Evolutionary conservation across 2,797 vertebrate species (phyloP).

Genomic region (Echeneis naucrates): DNA sequence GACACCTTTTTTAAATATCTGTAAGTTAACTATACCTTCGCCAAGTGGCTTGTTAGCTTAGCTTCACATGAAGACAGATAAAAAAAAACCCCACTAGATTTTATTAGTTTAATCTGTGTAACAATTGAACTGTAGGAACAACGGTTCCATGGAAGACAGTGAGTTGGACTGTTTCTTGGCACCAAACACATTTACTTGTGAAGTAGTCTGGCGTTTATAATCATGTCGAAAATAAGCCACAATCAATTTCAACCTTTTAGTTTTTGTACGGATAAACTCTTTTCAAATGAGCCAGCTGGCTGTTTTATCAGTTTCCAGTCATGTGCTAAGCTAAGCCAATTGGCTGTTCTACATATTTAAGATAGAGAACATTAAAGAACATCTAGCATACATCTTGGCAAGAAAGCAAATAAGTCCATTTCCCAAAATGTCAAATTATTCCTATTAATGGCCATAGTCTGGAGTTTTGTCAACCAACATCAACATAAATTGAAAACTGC

Average conservation of each 20-base stretch:
- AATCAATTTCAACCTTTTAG: too few relatives aligned
- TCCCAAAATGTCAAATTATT: constrained; percentile 53
- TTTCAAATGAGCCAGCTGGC: not conserved
- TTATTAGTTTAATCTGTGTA: too few relatives aligned
- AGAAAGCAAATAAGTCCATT: constrained; percentile 11
- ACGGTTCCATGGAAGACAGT: not conserved
- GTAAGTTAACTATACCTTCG: not conserved
- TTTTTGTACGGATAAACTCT: too few relatives aligned
- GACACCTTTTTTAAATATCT: not conserved
- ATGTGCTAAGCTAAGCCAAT: constrained; percentile 5
- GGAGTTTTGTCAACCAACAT: constrained; percentile 78
- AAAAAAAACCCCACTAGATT: too few relatives aligned
- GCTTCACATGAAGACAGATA: not conserved
- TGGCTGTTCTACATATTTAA: not conserved
- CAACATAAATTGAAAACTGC: constrained; percentile 69
- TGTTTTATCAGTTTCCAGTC: not conserved
- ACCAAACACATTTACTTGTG: not conserved
- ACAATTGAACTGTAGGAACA: not conserved
- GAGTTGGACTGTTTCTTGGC: not conserved
- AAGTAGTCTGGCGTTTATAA: too few relatives aligned
- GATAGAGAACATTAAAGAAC: too few relatives aligned
- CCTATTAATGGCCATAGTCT: constrained; percentile 46
- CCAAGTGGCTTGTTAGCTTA: constrained; percentile 4
- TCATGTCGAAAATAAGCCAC: too few relatives aligned
- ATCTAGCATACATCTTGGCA: too few relatives aligned